Base-by-base conservation (phyloP, 2,113 vertebrate species). In the Larimichthys crocea region DNA sequence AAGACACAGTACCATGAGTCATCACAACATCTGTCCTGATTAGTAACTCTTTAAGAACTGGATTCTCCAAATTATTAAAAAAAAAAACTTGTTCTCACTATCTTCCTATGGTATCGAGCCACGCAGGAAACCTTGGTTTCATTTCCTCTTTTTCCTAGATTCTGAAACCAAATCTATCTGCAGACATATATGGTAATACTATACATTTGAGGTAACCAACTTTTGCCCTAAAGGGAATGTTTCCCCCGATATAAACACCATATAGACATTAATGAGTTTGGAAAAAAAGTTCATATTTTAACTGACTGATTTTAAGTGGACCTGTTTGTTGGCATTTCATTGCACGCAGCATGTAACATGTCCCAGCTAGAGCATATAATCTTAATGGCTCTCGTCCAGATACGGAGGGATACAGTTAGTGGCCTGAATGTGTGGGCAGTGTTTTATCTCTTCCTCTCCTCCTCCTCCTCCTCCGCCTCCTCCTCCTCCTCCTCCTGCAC, bases 341-440 rank as follows among this genome's bases (percentile, higher is more conserved):
- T n/a, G 6, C 10, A 50, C 9, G 56, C 50, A 64, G 17, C 26
- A 70, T 72, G 29, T 24, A 76, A 50, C 63, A 48, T 35, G 31
- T 16, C 72, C 53, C 44, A 35, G 42, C 15, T 19, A 17, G 52
- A 70, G 66, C 7, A 1, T 79, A 17, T 81, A 29, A 81, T 75
- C 71, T 57, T 14, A 19, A 69, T 55, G 61, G 50, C 60, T 76
- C 63, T 31, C 50, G 53, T 82, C 70, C 87, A 84, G 84, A 82
- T 59, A 53, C 84, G 85, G 79, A 91, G 83, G 46, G 57, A 86
- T 89, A 63, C 75, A 80, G 56, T 87, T 84, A 77, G 82, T 83
- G 77, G 83, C 63, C 76, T 76, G 64, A 66, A 63, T 70, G 76
- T 80, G 72, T 31, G 6, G 55, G 22, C 17, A 82, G 70, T 56